Conservation (phyloP, 1,140 invertebrate species). For the Neodiprion lecontei region DNA sequence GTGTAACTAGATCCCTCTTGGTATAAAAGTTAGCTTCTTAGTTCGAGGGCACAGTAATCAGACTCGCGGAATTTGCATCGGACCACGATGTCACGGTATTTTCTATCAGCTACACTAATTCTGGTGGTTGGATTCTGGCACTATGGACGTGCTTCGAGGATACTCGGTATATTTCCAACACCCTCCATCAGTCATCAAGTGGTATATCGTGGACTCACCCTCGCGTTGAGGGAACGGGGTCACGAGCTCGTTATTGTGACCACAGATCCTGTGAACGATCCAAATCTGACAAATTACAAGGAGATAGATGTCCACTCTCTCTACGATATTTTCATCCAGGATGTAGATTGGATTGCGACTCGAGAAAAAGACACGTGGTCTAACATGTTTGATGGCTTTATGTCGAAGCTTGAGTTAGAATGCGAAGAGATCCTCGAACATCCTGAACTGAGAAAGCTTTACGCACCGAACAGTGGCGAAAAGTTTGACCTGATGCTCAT, state of each 20-base stretch:
- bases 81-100: too few species aligned
- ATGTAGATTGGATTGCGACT: background rate
- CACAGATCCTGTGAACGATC: constrained; percentile 31
- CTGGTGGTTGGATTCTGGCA: too few species aligned
- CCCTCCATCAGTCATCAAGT: constrained; percentile 40
- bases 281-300: constrained; percentile 22
- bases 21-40: too few species aligned
- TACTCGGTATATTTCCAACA: constrained; percentile 33
- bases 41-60: too few species aligned
- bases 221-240: constrained; percentile 40
- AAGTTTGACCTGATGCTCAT: constrained; percentile 40
- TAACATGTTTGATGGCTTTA: constrained; percentile 12
- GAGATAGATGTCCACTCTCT: constrained; percentile 26
- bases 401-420: fast-evolving
- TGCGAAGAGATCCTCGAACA: constrained; percentile 19
- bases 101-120: too few species aligned
- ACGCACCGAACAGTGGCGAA: constrained; percentile 24
- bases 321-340: background rate
- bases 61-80: too few species aligned
- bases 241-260: constrained; percentile 51
- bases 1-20: too few species aligned
- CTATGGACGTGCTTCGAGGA: constrained; percentile 11
- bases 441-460: constrained; percentile 32
- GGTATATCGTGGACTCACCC: constrained; percentile 34
- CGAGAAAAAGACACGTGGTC: background rate